These are phyloP conservation scores for Heliconius hewitsoni DNA, from an alignment of 1,140 invertebrate species.

Conservation along the genomic window DNA sequence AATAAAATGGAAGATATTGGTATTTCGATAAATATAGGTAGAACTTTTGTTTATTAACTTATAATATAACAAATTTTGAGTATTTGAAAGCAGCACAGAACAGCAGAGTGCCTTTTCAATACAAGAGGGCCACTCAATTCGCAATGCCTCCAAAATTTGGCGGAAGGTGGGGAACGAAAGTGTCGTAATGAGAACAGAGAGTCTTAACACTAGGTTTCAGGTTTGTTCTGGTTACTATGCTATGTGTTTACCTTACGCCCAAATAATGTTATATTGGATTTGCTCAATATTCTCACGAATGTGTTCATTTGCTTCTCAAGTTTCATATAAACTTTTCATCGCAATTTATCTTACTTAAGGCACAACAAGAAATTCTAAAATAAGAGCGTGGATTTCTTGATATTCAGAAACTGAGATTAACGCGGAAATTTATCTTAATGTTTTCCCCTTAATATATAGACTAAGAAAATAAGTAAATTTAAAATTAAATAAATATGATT, in stretches of 20 bases:
- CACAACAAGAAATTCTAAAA: neutral
- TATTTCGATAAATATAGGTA: constrained; percentile 2
- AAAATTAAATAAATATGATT: neutral
- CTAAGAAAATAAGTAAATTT: neutral
- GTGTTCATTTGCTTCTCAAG: neutral
- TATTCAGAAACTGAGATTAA: neutral
- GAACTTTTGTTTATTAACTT: constrained; percentile 18
- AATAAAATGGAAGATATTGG: too few species aligned
- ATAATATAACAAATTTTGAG: constrained; percentile 28
- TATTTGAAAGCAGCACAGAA: neutral
- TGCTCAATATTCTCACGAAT: neutral
- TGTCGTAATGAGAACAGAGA: too few species aligned
- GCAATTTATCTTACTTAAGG: neutral
- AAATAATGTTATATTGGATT: neutral
- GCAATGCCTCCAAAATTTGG: too few species aligned
- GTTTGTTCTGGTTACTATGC: too few species aligned
- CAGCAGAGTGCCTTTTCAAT: too few species aligned
- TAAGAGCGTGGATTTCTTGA: constrained; percentile 1
- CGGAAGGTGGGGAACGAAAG: too few species aligned
- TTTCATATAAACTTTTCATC: constrained; percentile 1
- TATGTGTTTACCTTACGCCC: too few species aligned
- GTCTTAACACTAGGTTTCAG: too few species aligned
- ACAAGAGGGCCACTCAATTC: too few species aligned
- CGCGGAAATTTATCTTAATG: neutral
- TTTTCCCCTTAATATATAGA: neutral